Evolutionary conservation across 2,888 invertebrate genomes (phyloP).

Genomic region (Anorthoa munda): DNA sequence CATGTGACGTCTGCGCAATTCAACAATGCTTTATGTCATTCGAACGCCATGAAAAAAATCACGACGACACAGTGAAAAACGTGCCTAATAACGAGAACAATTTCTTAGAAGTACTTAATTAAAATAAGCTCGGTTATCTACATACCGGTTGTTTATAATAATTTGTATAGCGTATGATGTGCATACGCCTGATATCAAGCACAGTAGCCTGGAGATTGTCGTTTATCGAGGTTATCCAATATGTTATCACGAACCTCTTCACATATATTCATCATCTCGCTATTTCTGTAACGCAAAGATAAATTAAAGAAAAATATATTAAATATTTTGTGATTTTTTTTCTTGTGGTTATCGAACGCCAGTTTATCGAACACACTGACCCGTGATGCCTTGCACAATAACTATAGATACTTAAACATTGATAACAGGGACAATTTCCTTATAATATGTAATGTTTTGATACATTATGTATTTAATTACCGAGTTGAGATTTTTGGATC

Average conservation of each 20-base stretch:
- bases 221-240: constrained; percentile 70
- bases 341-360: constrained; percentile 75
- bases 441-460: constrained; percentile 64
- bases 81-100: background rate
- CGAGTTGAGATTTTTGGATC: constrained; percentile 26
- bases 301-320: constrained; percentile 77
- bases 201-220: constrained; percentile 43
- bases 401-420: constrained; percentile 67
- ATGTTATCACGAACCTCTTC: constrained; percentile 65
- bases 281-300: constrained; percentile 75
- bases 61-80: background rate
- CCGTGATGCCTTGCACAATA: constrained; percentile 84
- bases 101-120: constrained; percentile 28
- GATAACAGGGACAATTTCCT: constrained; percentile 81
- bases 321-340: constrained; percentile 79
- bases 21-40: background rate
- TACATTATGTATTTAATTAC: constrained; percentile 42
- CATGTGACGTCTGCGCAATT: background rate
- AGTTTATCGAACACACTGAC: constrained; percentile 84
- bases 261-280: constrained; percentile 63
- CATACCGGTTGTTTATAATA: constrained; percentile 27
- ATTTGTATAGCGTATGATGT: constrained; percentile 38
- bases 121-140: constrained; percentile 29
- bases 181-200: constrained; percentile 29
- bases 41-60: background rate